These are phyloP conservation scores for Drosophila anomelani DNA, from an alignment of 2,888 invertebrate genomes.

Conservation along the genomic window DNA sequence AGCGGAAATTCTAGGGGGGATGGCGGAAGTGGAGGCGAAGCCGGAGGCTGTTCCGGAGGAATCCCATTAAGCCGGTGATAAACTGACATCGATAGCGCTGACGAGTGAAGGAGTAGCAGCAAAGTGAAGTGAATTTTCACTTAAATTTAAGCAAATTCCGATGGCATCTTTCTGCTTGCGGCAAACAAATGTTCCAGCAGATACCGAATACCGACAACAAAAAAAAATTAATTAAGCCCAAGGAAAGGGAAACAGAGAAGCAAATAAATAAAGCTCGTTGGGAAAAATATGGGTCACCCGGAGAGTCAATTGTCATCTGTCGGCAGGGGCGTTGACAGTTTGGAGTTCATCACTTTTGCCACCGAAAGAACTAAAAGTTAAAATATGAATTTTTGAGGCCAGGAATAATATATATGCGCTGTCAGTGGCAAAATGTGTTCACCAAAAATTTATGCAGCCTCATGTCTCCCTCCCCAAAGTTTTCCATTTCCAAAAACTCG, in stretches of 20 bases:
- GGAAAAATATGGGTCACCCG: slow-evolving; percentile 33
- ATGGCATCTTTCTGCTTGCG: slow-evolving; percentile 3
- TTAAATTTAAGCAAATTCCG: slow-evolving; percentile 2
- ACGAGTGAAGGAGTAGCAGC: neutral
- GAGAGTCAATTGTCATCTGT: slow-evolving; percentile 16
- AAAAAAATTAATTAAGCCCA: slow-evolving; percentile 27
- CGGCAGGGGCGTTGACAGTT: slow-evolving; percentile 16
- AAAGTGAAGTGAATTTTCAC: neutral
- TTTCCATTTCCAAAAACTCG: slow-evolving; percentile 14
- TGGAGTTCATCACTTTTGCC: slow-evolving; percentile 33
- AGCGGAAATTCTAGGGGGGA: slow-evolving; percentile 6
- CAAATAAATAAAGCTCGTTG: slow-evolving; percentile 9
- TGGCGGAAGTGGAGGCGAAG: too few relatives aligned
- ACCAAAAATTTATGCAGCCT: slow-evolving; percentile 45
- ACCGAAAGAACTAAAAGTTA: slow-evolving; percentile 25
- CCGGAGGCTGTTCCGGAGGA: neutral
- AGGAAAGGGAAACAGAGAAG: neutral
- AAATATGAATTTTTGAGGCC: slow-evolving; percentile 30
- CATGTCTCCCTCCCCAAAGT: slow-evolving; percentile 19
- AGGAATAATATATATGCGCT: slow-evolving; percentile 12
- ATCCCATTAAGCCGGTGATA: slow-evolving; percentile 37
- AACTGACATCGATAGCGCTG: slow-evolving; percentile 37
- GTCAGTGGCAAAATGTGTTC: slow-evolving; percentile 32
- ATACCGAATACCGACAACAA: slow-evolving; percentile 8
- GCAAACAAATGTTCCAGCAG: slow-evolving; percentile 36